These are phyloP conservation scores for Cotesia typhae DNA, from an alignment of 1,140 invertebrate species.

Conservation along the genomic window DNA sequence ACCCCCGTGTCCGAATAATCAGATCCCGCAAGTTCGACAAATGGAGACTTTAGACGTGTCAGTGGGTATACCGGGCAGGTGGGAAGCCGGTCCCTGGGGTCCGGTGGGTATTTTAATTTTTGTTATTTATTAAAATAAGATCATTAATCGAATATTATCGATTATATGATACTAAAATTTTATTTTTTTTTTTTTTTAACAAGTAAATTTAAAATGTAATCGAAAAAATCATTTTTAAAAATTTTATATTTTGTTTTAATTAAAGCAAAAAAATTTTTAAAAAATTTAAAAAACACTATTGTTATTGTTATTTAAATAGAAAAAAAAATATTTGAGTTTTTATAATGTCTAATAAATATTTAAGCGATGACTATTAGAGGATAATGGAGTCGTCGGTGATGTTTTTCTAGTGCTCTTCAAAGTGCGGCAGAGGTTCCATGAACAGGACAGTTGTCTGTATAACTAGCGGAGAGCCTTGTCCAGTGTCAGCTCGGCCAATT, in stretches of 20 bases:
- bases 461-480: constrained; percentile 51
- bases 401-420: constrained; percentile 52
- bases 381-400: not conserved
- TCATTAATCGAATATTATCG: no score
- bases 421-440: constrained; percentile 52
- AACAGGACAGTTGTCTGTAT: constrained; percentile 58
- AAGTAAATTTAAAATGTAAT: no score
- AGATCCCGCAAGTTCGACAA: constrained; percentile 49
- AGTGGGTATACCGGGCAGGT: constrained; percentile 45
- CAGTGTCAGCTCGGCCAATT: constrained; percentile 46
- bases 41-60: constrained; percentile 46
- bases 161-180: no score
- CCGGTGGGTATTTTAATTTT: constrained; percentile 45
- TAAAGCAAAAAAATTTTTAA: no score
- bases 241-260: no score
- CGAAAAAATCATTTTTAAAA: no score
- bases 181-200: no score
- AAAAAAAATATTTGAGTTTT: not conserved
- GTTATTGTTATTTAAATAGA: not conserved
- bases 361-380: not conserved
- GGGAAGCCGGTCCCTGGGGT: constrained; percentile 57
- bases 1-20: constrained; percentile 46
- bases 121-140: not conserved
- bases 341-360: constrained; percentile 12
- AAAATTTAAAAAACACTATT: constrained; percentile 1